Evolutionary conservation across 2,113 vertebrate species (phyloP).

Genomic region (Mohoua ochrocephala): DNA sequence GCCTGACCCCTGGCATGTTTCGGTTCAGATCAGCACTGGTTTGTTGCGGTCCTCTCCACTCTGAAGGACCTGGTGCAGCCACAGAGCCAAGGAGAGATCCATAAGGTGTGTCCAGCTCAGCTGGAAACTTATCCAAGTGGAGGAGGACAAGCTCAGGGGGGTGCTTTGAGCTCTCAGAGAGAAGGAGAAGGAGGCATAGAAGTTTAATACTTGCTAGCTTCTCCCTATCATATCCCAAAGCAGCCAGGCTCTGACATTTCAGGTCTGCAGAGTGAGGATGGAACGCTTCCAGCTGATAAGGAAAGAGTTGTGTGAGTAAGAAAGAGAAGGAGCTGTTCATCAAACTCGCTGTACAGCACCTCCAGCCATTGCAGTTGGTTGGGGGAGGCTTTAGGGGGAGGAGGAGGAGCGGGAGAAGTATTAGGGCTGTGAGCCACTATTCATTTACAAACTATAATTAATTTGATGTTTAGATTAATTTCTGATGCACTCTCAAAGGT

Average conservation of each 20-base stretch:
- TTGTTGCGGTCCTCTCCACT: not conserved
- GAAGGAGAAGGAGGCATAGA: not conserved
- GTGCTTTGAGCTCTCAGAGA: not conserved
- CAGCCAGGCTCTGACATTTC: not conserved
- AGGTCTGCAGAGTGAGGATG: not conserved
- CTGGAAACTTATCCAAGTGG: not conserved
- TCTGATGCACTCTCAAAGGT: constrained; percentile 76
- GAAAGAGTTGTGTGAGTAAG: not conserved
- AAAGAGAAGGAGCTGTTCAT: not conserved
- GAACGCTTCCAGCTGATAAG: not conserved
- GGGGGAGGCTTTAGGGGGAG: constrained; percentile 47
- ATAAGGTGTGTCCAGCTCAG: not conserved
- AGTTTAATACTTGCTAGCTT: not conserved
- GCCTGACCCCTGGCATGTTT: not conserved
- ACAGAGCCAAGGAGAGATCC: not conserved
- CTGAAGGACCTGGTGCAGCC: not conserved
- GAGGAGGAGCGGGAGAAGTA: constrained; percentile 49
- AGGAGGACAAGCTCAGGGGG: not conserved
- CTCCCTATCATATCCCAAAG: not conserved
- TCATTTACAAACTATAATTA: constrained; percentile 77
- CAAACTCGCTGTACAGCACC: not conserved
- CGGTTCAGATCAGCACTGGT: not conserved
- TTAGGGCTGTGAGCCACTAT: constrained; percentile 68
- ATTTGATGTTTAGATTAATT: constrained; percentile 79
- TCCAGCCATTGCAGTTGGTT: constrained; percentile 25